Percentiles rank a stretch among this genome's conserved stretches.
Evolutionary conservation across 2,797 vertebrate genomes (phyloP).

Genomic region (Takifugu ocellatus): DNA sequence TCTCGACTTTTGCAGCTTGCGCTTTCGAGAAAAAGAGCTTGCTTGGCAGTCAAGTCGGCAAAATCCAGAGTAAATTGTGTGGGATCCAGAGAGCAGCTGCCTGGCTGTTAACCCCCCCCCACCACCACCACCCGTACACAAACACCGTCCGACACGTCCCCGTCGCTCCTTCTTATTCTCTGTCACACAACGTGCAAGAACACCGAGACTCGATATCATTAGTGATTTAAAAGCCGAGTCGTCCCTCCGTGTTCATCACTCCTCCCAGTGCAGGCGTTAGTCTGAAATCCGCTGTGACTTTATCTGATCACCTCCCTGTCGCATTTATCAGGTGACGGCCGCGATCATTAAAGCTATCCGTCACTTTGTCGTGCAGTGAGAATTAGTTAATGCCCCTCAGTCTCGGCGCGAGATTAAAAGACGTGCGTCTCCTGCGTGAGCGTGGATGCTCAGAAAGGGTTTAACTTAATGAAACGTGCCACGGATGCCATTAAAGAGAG

Average conservation of each 20-base stretch:
- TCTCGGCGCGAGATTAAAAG: conserved; percentile 25
- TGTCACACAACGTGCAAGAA: background rate
- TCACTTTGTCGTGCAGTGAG: conserved; percentile 18
- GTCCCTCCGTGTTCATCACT: background rate
- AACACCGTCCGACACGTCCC: no score
- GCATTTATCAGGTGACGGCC: conserved; percentile 7
- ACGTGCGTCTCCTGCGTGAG: conserved; percentile 16
- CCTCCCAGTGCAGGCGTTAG: conserved; percentile 19
- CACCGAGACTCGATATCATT: no score
- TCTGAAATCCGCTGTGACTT: conserved; percentile 18
- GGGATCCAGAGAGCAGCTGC: conserved; percentile 55
- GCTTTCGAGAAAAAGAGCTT: conserved; percentile 41
- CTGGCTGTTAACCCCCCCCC: conserved; percentile 49
- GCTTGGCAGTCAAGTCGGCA: conserved; percentile 24
- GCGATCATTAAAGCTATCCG: conserved; percentile 11
- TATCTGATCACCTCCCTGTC: conserved; percentile 17
- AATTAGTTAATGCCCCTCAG: conserved; percentile 22
- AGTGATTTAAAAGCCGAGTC: no score
- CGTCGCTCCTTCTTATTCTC: background rate
- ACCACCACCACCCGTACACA: no score
- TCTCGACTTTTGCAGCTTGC: conserved; percentile 47
- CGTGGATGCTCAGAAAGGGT: conserved; percentile 4
- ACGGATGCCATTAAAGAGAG: background rate
- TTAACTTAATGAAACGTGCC: conserved; percentile 9
- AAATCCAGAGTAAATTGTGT: conserved; percentile 46